phyloP scores from a whole-genome alignment of 2,113 vertebrate genomes.

The Nothoprocta perdicaria region DNA sequence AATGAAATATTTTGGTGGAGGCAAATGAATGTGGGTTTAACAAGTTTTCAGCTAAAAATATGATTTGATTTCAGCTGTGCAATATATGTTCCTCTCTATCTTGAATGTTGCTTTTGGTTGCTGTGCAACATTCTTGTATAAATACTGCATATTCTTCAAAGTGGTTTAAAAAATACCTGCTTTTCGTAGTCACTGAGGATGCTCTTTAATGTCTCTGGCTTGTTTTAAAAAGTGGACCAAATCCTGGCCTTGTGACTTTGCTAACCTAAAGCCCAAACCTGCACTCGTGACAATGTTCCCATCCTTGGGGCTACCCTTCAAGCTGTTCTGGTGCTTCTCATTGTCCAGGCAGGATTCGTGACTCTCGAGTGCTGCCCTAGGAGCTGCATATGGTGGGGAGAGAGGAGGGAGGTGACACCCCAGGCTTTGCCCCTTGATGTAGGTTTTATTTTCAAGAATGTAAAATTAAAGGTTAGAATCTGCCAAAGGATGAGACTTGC shows the following conservation, averaged over 20 bases:
- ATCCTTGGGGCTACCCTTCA: not conserved
- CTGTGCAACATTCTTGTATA: not conserved
- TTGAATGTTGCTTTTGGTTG: not conserved
- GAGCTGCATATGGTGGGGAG: not conserved
- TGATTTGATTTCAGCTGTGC: constrained; percentile 20
- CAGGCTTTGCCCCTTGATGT: not conserved
- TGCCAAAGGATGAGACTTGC: constrained; percentile 5
- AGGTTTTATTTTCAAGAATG: constrained; percentile 3
- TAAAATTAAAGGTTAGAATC: constrained; percentile 21
- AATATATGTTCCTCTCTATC: not conserved
- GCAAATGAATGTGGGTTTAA: constrained; percentile 72
- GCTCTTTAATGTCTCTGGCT: not conserved
- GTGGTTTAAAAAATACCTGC: not conserved
- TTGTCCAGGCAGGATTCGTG: not conserved
- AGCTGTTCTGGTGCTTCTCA: not conserved
- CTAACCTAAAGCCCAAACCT: not conserved
- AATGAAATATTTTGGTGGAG: constrained; percentile 78
- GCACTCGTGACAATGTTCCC: accelerated
- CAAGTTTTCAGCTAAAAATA: constrained; percentile 70
- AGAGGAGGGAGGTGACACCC: not conserved
- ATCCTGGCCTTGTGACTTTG: not conserved
- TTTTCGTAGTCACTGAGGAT: not conserved
- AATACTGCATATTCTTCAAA: not conserved
- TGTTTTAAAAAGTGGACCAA: not conserved
- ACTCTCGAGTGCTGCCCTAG: not conserved